phyloP scores from a whole-genome alignment of 2,113 vertebrate species.

The Pandion haliaetus region DNA sequence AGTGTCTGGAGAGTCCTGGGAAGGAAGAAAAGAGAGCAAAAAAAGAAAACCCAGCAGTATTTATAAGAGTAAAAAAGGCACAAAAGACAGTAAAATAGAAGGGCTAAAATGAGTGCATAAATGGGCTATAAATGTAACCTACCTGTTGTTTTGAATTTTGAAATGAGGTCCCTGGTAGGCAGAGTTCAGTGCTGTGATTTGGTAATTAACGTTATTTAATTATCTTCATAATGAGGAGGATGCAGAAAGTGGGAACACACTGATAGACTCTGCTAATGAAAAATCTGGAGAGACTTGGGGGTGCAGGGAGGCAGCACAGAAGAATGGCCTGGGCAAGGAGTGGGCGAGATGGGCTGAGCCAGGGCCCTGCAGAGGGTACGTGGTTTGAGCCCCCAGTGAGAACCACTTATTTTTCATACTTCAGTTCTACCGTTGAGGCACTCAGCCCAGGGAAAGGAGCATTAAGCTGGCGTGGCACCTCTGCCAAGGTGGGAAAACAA shows the following conservation, averaged over 20 bases:
- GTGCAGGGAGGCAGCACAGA: too few relatives aligned
- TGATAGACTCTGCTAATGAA: neutral
- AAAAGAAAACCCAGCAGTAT: neutral
- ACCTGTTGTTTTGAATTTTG: neutral
- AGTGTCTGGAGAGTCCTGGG: neutral
- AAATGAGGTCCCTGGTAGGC: neutral
- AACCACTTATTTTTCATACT: neutral
- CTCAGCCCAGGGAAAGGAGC: neutral
- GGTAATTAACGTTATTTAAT: neutral
- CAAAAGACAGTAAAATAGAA: neutral
- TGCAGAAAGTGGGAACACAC: neutral
- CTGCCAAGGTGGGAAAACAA: neutral
- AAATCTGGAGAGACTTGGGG: neutral
- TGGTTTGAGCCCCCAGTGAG: accelerated
- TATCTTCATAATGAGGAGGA: neutral
- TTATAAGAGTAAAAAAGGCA: neutral
- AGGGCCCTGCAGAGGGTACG: accelerated
- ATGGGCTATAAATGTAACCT: neutral
- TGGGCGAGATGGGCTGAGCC: neutral
- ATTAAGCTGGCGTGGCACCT: neutral
- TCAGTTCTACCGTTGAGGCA: neutral
- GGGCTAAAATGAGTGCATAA: neutral
- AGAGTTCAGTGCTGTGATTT: neutral
- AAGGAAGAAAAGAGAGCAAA: neutral
- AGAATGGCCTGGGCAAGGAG: accelerated